Evolutionary conservation across 1,140 invertebrate genomes (phyloP).

Genomic region (Ptiloglossa arizonensis): DNA sequence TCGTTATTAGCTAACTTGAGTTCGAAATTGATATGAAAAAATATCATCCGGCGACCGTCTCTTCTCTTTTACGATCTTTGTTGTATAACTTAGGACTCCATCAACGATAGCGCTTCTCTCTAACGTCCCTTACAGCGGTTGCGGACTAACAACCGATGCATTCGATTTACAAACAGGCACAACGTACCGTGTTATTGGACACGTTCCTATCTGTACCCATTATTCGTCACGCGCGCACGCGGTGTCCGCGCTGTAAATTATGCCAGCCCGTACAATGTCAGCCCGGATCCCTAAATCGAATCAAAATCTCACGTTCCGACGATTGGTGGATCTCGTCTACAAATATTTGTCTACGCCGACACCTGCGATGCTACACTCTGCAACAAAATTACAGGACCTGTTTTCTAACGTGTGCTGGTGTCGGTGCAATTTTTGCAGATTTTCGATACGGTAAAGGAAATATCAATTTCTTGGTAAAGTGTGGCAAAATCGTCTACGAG

Average conservation of each 20-base stretch:
- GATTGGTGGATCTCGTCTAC: constrained; percentile 17
- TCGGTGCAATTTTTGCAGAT: too few species aligned
- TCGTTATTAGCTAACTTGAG: too few species aligned
- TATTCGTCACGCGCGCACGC: constrained; percentile 56
- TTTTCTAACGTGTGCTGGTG: too few species aligned
- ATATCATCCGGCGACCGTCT: too few species aligned
- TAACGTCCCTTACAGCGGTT: constrained; percentile 27
- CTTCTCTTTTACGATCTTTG: constrained; percentile 3
- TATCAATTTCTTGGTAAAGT: too few species aligned
- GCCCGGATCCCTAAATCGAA: constrained; percentile 57
- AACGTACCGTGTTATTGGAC: constrained; percentile 46
- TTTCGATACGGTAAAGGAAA: too few species aligned
- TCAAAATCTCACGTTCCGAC: constrained; percentile 60
- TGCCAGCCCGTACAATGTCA: constrained; percentile 52
- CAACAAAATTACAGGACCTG: too few species aligned
- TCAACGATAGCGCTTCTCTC: neutral
- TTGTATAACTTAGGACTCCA: constrained; percentile 14
- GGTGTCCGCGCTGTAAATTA: constrained; percentile 52
- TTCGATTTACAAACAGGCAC: constrained; percentile 56
- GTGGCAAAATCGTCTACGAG: too few species aligned
- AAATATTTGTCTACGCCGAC: constrained; percentile 49
- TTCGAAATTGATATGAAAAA: too few species aligned
- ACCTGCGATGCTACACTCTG: neutral
- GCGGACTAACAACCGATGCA: constrained; percentile 22
- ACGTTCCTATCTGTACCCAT: constrained; percentile 49